Evolutionary conservation across 1,140 invertebrate genomes (phyloP).

Genomic region (Plectrocnemia conspersa): DNA sequence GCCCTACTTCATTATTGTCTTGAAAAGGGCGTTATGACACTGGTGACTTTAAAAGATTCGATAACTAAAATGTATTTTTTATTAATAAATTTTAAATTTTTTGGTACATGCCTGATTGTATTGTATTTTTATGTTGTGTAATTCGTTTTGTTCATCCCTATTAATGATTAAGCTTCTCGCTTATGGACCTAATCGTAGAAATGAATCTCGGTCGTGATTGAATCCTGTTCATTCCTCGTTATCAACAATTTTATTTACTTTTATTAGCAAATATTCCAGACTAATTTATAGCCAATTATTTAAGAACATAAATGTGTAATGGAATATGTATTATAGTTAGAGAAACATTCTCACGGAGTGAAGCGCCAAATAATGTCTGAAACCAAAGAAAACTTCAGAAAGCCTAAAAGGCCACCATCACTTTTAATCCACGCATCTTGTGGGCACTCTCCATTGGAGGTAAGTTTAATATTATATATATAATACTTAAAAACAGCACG

Average conservation of each 20-base stretch:
- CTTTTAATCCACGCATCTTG: not conserved
- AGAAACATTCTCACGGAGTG: conserved; percentile 4
- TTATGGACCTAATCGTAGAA: too few relatives aligned
- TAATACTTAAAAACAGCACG: not conserved
- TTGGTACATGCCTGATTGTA: too few relatives aligned
- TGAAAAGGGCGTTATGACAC: too few relatives aligned
- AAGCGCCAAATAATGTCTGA: conserved; percentile 4
- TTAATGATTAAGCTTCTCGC: too few relatives aligned
- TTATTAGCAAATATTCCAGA: not conserved
- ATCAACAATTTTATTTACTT: not conserved
- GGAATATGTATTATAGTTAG: conserved; percentile 6
- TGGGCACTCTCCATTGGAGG: not conserved
- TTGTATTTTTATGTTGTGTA: too few relatives aligned
- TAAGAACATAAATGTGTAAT: not conserved
- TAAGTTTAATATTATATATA: not conserved
- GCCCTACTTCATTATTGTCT: too few relatives aligned
- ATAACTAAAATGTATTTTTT: too few relatives aligned
- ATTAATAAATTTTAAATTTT: too few relatives aligned
- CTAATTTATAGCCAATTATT: not conserved
- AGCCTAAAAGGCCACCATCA: not conserved
- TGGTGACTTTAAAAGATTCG: too few relatives aligned
- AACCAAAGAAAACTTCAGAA: not conserved
- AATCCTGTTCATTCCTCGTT: not conserved
- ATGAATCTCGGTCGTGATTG: too few relatives aligned
- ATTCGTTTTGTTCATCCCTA: too few relatives aligned